phyloP scores from a whole-genome alignment of 2,797 vertebrate species.

The Adrianichthys oophorus region DNA sequence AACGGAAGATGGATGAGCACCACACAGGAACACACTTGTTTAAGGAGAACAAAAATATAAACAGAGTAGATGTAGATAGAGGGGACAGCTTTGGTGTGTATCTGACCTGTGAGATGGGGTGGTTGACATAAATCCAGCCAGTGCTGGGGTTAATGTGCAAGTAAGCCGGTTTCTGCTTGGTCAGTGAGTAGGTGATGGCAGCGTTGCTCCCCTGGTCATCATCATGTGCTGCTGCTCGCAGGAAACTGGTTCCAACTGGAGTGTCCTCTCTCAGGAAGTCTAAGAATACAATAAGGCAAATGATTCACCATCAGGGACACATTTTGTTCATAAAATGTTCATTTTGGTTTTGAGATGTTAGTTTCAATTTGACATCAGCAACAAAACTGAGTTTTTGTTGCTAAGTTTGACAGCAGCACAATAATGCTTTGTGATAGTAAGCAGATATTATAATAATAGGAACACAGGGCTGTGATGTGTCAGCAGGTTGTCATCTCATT shows the following conservation, averaged over 20 bases:
- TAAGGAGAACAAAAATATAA: too few species aligned
- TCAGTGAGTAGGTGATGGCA: slow-evolving; percentile 83
- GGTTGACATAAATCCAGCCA: slow-evolving; percentile 87
- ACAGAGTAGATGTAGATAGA: too few species aligned
- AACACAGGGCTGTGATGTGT: slow-evolving; percentile 23
- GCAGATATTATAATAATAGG: slow-evolving; percentile 50
- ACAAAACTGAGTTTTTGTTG: too few species aligned
- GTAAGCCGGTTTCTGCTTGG: slow-evolving; percentile 80
- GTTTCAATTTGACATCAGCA: too few species aligned
- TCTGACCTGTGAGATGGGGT: slow-evolving; percentile 83
- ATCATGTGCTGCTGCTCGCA: slow-evolving; percentile 84
- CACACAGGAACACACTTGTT: too few species aligned
- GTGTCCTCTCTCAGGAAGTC: slow-evolving; percentile 89
- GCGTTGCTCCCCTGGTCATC: slow-evolving; percentile 89
- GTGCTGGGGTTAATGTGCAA: slow-evolving; percentile 88
- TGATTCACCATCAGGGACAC: slow-evolving; percentile 2
- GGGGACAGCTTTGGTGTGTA: not conserved
- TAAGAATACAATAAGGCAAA: slow-evolving; percentile 32
- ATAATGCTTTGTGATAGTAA: slow-evolving; percentile 36
- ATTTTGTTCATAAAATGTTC: too few species aligned
- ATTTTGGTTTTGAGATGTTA: too few species aligned
- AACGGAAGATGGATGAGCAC: too few species aligned
- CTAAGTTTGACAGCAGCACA: slow-evolving; percentile 9
- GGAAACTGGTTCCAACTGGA: slow-evolving; percentile 85
- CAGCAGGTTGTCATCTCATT: slow-evolving; percentile 52